Base-by-base conservation (phyloP, 2,797 vertebrate genomes). In the Tenualosa ilisha region DNA sequence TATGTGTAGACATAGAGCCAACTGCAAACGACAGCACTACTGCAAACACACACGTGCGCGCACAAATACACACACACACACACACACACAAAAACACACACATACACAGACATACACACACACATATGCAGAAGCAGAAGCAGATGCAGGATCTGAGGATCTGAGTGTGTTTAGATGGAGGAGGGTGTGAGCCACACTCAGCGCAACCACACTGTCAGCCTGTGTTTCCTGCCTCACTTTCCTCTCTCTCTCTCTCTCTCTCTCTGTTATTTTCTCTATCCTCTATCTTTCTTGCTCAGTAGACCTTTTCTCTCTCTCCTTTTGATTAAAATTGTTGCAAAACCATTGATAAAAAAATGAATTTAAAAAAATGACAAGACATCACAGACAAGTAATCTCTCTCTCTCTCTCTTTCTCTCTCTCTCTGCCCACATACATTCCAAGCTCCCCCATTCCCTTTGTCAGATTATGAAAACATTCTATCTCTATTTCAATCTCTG, bases 261-360 rank as follows among this genome's bases (percentile, higher is more conserved):
- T 24, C 31, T 37, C 51, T 63, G 51, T 40, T 51, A 83, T 87
- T 87, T 85, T 90, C 85, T 81, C 53, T 89, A 88, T 88, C 87
- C 20, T 84, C 65, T 83, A 31, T 31, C 82, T 65, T 83, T 84
- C 68, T 20, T 7, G 6, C 82, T 85, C 79, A 40, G 46, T 81
- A 83, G 20, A 75, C 15, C 68, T 5, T 6, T 17, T 20, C 31
- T 43, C n/a, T 24, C n/a, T 24, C 59, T 11, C 59, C 15, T 1
- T 56, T 22, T 56, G 17, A 56, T 56, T 20, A 56, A 20, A 56
- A 56, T 56, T 22, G 54, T 15, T 53, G 51, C 51, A 13, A 13
- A 53, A 4, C 46, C 46, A 53, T 15, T 53, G 6, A 56, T 56
- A 56, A 54, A 15, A 54, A 54, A 13, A 54, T 54, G 12, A 15